A percentile compares a stretch with the other conserved stretches of the same genome.
phyloP scores from a whole-genome alignment of 2,113 vertebrate genomes.

The Grantiella picta region DNA sequence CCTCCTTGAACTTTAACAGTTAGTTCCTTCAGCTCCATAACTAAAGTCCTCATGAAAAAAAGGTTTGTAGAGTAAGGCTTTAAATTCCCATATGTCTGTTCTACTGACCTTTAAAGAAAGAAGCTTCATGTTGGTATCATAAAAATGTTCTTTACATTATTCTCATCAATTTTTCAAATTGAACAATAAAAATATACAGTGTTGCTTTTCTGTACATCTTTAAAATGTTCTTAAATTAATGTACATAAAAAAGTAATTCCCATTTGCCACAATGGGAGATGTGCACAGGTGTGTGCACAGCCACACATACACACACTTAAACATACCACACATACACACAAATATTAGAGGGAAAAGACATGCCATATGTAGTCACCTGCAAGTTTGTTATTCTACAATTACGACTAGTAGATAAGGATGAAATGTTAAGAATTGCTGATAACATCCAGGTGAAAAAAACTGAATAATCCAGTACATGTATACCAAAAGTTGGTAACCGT shows the following conservation, averaged over 20 bases:
- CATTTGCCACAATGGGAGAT: conserved; percentile 19
- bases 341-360: conserved; percentile 4
- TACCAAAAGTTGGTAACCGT: neutral
- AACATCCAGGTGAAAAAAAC: neutral
- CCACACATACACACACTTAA: neutral
- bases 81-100: neutral
- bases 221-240: conserved; percentile 61
- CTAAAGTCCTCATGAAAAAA: neutral
- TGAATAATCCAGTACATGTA: neutral
- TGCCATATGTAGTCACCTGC: neutral
- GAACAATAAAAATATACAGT: conserved; percentile 61
- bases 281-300: neutral
- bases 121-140: conserved; percentile 22
- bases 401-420: neutral
- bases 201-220: conserved; percentile 54
- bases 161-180: conserved; percentile 54
- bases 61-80: conserved; percentile 40
- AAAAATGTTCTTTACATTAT: conserved; percentile 42
- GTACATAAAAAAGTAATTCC: conserved; percentile 21
- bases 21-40: neutral
- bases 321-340: neutral
- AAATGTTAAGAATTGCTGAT: conserved; percentile 15
- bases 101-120: conserved; percentile 30
- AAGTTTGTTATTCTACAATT: neutral
- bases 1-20: neutral